Evolutionary conservation across 2,888 invertebrate species (phyloP), one percentile per base, ranked within the genome.

Genomic region (Conus canariensis): DNA sequence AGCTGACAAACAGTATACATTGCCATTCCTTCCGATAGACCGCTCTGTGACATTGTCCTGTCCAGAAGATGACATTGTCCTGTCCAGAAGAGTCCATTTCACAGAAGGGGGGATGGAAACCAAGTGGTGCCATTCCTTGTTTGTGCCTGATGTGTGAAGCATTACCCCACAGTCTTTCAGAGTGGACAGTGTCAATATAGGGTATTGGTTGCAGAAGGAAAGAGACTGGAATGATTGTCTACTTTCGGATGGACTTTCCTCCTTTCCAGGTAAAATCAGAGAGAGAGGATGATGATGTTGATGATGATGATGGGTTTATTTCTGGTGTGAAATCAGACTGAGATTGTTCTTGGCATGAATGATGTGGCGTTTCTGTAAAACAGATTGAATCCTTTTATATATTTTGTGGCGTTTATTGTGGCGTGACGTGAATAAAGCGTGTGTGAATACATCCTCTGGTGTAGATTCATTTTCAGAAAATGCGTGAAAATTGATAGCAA

Each of bases 91-190:
- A 74, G n/a, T 74, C 74, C 74, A n/a, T 74, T 74, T 22, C 25
- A n/a, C 10, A 10, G 22, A n/a, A 74, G 19, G 74, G n/a, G n/a
- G 74, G n/a, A n/a, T n/a, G 74, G n/a, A 22, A n/a, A 74, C 9
- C 22, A n/a, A n/a, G 22, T 74, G 10, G 10, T 16, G 8, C 60
- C 60, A 64, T 16, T 16, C 60, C 60, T 74, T n/a, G 74, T n/a
- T 74, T n/a, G 74, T 74, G 74, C 74, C 74, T 74, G 74, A n/a
- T 22, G n/a, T n/a, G n/a, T 22, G 60, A 70, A 74, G n/a, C n/a
- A 74, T n/a, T n/a, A 74, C 74, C n/a, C 74, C 74, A 25, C 74
- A 74, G 74, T 74, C 74, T 74, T 74, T 74, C 74, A 74, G 74
- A 22, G 74, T 9, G 9, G 22, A n/a, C 74, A n/a, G n/a, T 74